A percentile compares a stretch with the other conserved stretches of the same genome.
These are phyloP conservation scores for Timandra comae DNA, from an alignment of 2,888 invertebrate species.

Conservation along the genomic window DNA sequence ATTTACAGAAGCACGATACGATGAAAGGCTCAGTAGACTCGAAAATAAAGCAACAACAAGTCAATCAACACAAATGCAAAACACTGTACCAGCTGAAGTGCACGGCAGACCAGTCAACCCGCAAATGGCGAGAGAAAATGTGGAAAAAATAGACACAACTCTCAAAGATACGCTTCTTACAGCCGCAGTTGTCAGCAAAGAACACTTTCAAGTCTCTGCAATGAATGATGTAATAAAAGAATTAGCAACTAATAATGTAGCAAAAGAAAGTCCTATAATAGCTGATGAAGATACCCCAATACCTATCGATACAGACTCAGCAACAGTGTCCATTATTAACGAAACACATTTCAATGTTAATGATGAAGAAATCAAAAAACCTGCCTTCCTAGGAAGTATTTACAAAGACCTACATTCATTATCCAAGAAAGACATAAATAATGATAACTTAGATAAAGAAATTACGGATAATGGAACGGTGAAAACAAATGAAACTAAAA, in stretches of 20 bases:
- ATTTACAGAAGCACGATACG: constrained; percentile 37
- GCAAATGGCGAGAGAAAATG: constrained; percentile 6
- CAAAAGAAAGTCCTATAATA: too few relatives aligned
- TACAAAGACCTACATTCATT: constrained; percentile 12
- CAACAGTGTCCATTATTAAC: too few relatives aligned
- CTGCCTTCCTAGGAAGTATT: constrained; percentile 18
- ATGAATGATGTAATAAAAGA: too few relatives aligned
- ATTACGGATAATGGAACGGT: too few relatives aligned
- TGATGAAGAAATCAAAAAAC: constrained; percentile 10
- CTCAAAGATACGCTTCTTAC: neutral
- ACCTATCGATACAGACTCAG: too few relatives aligned
- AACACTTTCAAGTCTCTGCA: constrained; percentile 1
- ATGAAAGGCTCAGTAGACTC: constrained; percentile 32
- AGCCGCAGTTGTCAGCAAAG: constrained; percentile 2
- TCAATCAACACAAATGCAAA: constrained; percentile 35
- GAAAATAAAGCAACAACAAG: constrained; percentile 27
- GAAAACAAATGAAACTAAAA: too few relatives aligned
- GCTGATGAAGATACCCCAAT: too few relatives aligned
- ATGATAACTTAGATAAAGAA: too few relatives aligned
- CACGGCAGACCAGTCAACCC: constrained; percentile 9
- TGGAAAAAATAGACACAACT: constrained; percentile 4
- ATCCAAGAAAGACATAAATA: too few relatives aligned
- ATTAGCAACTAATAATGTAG: too few relatives aligned
- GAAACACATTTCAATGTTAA: too few relatives aligned
- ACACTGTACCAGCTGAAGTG: too few relatives aligned